phyloP scores from a whole-genome alignment of 1,140 invertebrate species.

The Lepidostoma basale region DNA sequence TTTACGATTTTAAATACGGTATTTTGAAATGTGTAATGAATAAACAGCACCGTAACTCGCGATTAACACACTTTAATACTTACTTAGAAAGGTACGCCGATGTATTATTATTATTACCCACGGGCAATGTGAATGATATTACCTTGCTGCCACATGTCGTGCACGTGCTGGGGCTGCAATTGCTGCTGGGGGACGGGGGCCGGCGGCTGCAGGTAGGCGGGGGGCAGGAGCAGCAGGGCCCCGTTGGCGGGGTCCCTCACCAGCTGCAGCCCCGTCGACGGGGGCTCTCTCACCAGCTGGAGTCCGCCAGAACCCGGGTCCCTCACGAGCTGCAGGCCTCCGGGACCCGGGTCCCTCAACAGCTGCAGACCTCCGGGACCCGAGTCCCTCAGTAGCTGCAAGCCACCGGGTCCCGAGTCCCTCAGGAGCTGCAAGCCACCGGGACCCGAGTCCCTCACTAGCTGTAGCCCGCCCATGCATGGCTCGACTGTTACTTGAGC shows the following conservation, averaged over 20 bases:
- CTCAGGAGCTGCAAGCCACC: slow-evolving; percentile 52
- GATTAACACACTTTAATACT: too few species aligned
- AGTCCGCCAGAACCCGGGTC: slow-evolving; percentile 63
- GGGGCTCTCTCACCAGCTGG: slow-evolving; percentile 74
- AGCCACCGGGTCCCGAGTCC: slow-evolving; percentile 48
- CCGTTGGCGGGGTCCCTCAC: slow-evolving; percentile 82
- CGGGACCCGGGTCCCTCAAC: slow-evolving; percentile 64
- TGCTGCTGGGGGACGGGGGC: neutral
- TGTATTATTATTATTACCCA: too few species aligned
- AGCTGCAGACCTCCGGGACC: slow-evolving; percentile 71
- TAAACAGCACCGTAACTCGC: too few species aligned
- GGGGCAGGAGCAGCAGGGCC: slow-evolving; percentile 77
- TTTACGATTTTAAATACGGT: too few species aligned
- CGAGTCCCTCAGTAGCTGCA: slow-evolving; percentile 51
- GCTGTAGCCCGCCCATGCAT: slow-evolving; percentile 70
- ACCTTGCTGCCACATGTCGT: slow-evolving; percentile 24
- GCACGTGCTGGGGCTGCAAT: slow-evolving; percentile 7
- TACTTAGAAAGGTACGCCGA: too few species aligned
- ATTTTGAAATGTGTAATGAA: too few species aligned
- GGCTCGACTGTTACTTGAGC: slow-evolving; percentile 16
- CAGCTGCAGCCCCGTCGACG: slow-evolving; percentile 70
- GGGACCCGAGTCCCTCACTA: slow-evolving; percentile 80
- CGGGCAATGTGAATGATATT: too few species aligned
- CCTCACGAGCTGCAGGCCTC: slow-evolving; percentile 54
- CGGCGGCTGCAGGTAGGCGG: slow-evolving; percentile 45